Evolutionary conservation across 2,888 invertebrate species (phyloP), one percentile per base, ranked within the genome.

Genomic region (Spatulosminthurus flaviceps): DNA sequence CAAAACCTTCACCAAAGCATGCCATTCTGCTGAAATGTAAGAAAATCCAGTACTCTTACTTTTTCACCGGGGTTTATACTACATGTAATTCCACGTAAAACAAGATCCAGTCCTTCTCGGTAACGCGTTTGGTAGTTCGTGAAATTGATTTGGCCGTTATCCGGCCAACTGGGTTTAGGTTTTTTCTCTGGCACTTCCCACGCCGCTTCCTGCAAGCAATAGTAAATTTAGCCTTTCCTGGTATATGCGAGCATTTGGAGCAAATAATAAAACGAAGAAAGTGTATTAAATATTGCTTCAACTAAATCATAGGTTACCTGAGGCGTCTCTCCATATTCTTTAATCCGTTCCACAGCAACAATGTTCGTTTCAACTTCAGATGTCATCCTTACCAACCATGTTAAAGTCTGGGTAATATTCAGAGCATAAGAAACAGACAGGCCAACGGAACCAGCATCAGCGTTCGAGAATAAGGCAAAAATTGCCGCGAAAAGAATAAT

Each of bases 281-380:
- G n/a, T n/a, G n/a, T n/a, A n/a, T n/a, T n/a, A n/a, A n/a, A n/a
- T n/a, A n/a, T n/a, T n/a, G n/a, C n/a, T n/a, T n/a, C n/a, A n/a
- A n/a, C n/a, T n/a, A n/a, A n/a, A n/a, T n/a, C n/a, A n/a, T n/a
- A n/a, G n/a, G n/a, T n/a, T 73, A 51, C 60, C 87, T 93, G 94
- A 76, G 92, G 90, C 0, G 94, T 93, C 87, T 95, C 96, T 0
- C 94, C 93, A 87, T 98, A 98, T 87, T 98, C 98, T 87, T 97
- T 95, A 86, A 98, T 95, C 87, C 98, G 92, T 88, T 98, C 98
- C 0, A 98, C 97, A 1, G 97, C 95, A 0, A 98, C 97, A 86
- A 98, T 96, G 88, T 98, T 98, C 0, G 97, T 96, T 89, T 98
- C 98, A 66, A 98, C 93, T 87, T 98, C 97, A 1, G 96, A 95